Conservation (phyloP, 1,140 invertebrate species). For the Contarinia nasturtii region DNA sequence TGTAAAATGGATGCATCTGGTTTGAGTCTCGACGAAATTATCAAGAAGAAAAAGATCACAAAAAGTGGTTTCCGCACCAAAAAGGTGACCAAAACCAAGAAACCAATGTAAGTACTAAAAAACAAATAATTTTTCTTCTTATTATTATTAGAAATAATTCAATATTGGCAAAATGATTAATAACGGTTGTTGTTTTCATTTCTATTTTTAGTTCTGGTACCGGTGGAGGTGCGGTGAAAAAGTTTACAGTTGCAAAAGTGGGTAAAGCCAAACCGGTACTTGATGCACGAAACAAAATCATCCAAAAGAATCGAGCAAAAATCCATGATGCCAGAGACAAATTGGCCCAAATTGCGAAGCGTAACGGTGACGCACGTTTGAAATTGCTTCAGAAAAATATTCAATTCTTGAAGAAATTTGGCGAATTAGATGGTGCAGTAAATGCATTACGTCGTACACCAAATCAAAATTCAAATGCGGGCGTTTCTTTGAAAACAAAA, state of each 20-base stretch:
- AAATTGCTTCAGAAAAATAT: constrained; percentile 21
- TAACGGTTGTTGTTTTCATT: no score
- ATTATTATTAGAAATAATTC: no score
- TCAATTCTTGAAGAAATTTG: no score
- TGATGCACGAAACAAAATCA: constrained; percentile 49
- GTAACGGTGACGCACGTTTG: constrained; percentile 38
- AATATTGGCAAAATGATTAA: no score
- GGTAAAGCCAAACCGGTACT: constrained; percentile 7
- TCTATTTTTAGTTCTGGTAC: no score
- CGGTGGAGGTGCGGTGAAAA: no score
- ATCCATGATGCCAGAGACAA: constrained; percentile 48
- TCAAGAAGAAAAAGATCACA: constrained; percentile 1
- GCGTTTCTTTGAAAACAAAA: not conserved
- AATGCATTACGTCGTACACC: no score
- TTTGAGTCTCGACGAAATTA: constrained; percentile 2
- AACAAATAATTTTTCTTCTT: no score
- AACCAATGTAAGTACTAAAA: not conserved
- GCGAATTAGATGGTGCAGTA: no score
- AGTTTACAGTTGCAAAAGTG: no score
- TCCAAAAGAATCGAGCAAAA: constrained; percentile 42
- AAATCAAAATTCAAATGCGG: not conserved
- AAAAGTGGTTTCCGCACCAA: no score
- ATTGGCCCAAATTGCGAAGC: constrained; percentile 39
- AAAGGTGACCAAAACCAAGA: not conserved
- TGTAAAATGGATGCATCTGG: not conserved